Evolutionary conservation across 2,113 vertebrate genomes (phyloP).

Genomic region (Helogale parvula): DNA sequence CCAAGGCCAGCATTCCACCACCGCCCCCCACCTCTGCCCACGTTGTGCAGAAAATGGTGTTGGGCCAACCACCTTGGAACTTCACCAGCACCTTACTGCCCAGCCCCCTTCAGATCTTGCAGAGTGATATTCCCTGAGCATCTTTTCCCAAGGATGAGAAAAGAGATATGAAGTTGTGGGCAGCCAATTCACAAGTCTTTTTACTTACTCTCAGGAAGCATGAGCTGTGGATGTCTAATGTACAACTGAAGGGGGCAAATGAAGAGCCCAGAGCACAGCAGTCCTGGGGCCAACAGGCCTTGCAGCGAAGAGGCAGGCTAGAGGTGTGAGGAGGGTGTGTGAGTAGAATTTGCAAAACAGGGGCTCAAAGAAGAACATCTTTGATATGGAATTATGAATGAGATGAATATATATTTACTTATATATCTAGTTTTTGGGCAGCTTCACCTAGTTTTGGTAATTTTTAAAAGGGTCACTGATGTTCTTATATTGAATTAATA

Average conservation of each 20-base stretch:
- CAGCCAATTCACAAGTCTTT: not conserved
- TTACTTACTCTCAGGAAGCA: too few relatives aligned
- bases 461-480: not conserved
- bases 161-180: not conserved
- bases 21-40: too few relatives aligned
- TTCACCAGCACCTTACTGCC: not conserved
- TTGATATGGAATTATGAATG: not conserved
- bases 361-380: not conserved
- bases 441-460: not conserved
- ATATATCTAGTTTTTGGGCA: not conserved
- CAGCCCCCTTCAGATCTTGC: accelerated
- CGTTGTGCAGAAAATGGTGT: not conserved
- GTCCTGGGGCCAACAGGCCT: accelerated
- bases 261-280: accelerated
- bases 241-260: not conserved
- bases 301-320: not conserved
- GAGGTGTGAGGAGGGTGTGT: accelerated
- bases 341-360: not conserved
- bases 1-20: not conserved
- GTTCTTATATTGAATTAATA: not conserved
- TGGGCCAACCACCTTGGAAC: not conserved
- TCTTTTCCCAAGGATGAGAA: not conserved
- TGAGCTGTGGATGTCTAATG: too few relatives aligned
- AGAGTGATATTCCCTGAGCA: not conserved
- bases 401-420: not conserved